These are phyloP conservation scores for Eilema griseolum DNA, from an alignment of 2,888 invertebrate species.

Conservation along the genomic window DNA sequence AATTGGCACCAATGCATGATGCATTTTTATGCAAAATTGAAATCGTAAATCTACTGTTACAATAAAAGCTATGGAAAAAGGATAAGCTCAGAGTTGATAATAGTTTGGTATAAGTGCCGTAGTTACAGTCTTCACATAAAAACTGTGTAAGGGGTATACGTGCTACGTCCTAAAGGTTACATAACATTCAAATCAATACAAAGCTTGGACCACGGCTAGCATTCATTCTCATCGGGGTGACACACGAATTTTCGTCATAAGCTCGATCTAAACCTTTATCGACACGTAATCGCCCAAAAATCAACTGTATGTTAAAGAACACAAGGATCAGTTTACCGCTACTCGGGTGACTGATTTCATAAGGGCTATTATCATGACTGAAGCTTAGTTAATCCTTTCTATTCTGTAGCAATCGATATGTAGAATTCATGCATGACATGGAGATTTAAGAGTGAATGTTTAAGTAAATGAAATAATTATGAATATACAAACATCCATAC, in stretches of 20 bases:
- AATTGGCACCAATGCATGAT: too few relatives aligned
- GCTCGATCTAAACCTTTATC: conserved; percentile 57
- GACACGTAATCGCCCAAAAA: conserved; percentile 35
- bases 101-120: background rate
- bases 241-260: conserved; percentile 66
- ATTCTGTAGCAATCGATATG: conserved; percentile 58
- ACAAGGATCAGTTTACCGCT: conserved; percentile 32
- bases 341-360: conserved; percentile 39
- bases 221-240: conserved; percentile 62
- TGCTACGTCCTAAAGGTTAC: conserved; percentile 33
- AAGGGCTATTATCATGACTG: conserved; percentile 60
- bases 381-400: conserved; percentile 63
- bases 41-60: too few relatives aligned
- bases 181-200: conserved; percentile 59
- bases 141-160: conserved; percentile 7
- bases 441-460: conserved; percentile 31
- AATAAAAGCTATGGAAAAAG: too few relatives aligned
- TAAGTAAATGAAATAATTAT: background rate
- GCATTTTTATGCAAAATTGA: too few relatives aligned
- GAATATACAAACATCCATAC: too few relatives aligned
- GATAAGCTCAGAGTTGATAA: too few relatives aligned
- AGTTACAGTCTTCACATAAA: background rate
- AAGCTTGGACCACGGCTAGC: conserved; percentile 49
- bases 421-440: conserved; percentile 45
- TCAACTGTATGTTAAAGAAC: conserved; percentile 24